These are phyloP conservation scores for Pitta sordida DNA, from an alignment of 2,113 vertebrate genomes.

Conservation along the genomic window DNA sequence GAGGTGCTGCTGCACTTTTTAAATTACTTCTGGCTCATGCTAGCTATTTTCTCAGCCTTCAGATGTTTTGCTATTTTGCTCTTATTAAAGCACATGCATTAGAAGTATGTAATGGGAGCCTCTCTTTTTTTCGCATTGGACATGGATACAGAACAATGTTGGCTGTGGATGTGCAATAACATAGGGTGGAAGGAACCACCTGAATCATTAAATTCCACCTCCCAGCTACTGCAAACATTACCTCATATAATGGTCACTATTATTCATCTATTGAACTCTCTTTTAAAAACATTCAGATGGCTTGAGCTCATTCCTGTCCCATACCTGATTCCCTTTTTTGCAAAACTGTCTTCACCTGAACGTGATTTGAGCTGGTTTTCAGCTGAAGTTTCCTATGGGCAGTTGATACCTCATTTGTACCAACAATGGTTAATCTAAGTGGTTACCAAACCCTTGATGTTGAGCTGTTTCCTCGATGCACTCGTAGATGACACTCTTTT, in stretches of 20 bases:
- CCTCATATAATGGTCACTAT: neutral
- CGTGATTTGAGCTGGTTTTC: neutral
- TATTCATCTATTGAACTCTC: neutral
- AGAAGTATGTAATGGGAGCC: neutral
- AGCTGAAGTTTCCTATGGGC: neutral
- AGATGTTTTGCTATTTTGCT: fast-evolving
- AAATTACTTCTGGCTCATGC: neutral
- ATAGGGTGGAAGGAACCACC: neutral
- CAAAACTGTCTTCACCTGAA: neutral
- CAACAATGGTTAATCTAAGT: neutral
- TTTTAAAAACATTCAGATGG: neutral
- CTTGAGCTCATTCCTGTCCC: neutral
- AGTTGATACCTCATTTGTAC: neutral
- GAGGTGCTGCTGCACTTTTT: neutral
- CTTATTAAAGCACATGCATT: neutral
- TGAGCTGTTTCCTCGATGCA: neutral
- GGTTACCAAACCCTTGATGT: neutral
- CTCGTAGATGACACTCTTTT: neutral
- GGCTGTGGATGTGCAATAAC: neutral
- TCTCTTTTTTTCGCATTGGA: neutral
- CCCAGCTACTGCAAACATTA: neutral
- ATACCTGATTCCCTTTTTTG: neutral
- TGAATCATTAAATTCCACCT: neutral
- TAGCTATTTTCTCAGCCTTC: neutral
- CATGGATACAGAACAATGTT: neutral